Percentiles rank a stretch among this genome's conserved stretches.
Conservation (phyloP, 2,888 invertebrate species). For the Parnassius orleans region DNA sequence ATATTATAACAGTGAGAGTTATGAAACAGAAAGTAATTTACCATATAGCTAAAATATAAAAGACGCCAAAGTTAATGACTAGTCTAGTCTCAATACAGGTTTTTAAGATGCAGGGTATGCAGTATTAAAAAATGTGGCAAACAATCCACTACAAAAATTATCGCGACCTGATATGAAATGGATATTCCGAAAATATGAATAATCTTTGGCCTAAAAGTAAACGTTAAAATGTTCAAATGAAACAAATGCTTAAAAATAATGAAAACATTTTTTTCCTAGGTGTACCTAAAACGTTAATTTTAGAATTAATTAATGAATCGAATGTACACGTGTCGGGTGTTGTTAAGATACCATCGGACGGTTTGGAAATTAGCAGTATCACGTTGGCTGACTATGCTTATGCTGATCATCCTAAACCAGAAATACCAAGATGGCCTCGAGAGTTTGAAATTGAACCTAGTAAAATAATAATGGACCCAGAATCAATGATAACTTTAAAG, state of each 20-base stretch:
- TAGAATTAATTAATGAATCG: slow-evolving; percentile 79
- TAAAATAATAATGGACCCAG: slow-evolving; percentile 67
- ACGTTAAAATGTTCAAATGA: no score
- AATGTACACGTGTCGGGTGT: slow-evolving; percentile 76
- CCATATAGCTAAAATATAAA: no score
- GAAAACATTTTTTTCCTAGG: slow-evolving; percentile 51
- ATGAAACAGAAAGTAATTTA: no score
- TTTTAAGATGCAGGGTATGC: no score
- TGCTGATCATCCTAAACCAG: slow-evolving; percentile 56
- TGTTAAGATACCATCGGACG: slow-evolving; percentile 75
- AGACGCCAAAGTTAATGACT: no score
- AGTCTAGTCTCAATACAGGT: no score
- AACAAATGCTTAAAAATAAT: neutral
- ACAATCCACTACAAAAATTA: no score
- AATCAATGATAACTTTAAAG: slow-evolving; percentile 63
- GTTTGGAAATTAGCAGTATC: slow-evolving; percentile 74
- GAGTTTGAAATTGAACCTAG: slow-evolving; percentile 77
- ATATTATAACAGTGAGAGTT: no score
- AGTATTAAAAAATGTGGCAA: no score
- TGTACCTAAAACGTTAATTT: slow-evolving; percentile 63
- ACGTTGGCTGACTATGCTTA: slow-evolving; percentile 70
- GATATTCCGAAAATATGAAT: no score
- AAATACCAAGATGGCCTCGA: slow-evolving; percentile 69
- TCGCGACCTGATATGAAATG: no score
- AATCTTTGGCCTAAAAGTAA: no score